Evolutionary conservation across 2,113 vertebrate genomes (phyloP).

Genomic region (Dermatemys mawii): DNA sequence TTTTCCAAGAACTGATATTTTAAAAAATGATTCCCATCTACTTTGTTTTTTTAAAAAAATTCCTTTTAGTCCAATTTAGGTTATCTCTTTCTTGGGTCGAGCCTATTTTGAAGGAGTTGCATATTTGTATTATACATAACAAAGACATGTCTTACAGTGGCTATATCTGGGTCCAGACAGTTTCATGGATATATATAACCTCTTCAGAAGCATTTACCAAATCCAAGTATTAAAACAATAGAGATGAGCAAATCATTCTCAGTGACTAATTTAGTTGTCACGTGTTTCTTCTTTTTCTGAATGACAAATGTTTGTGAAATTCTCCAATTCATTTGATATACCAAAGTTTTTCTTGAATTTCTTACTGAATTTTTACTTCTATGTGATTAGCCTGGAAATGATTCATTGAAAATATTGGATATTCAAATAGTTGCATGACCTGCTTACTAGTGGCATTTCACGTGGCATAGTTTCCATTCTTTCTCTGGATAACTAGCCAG

Average conservation of each 20-base stretch:
- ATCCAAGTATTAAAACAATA: slow-evolving; percentile 53
- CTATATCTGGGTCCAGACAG: slow-evolving; percentile 58
- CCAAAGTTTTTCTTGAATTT: slow-evolving; percentile 57
- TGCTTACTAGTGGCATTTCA: neutral
- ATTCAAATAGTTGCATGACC: neutral
- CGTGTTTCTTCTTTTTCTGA: slow-evolving; percentile 52
- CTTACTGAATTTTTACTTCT: neutral
- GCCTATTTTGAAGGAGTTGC: slow-evolving; percentile 3
- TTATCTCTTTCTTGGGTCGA: slow-evolving; percentile 18
- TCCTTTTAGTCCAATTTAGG: slow-evolving; percentile 1
- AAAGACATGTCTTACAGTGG: slow-evolving; percentile 58
- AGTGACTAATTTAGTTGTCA: slow-evolving; percentile 65
- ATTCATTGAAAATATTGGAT: neutral
- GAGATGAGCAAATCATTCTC: slow-evolving; percentile 57
- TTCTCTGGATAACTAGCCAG: slow-evolving; percentile 27
- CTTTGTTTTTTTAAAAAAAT: neutral
- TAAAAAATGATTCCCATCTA: slow-evolving; percentile 22
- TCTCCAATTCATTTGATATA: slow-evolving; percentile 55
- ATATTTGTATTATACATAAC: neutral
- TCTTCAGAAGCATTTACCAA: slow-evolving; percentile 71
- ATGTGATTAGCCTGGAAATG: neutral
- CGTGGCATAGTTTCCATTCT: slow-evolving; percentile 28
- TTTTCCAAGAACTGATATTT: slow-evolving; percentile 28
- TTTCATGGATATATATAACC: slow-evolving; percentile 64
- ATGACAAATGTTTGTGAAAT: slow-evolving; percentile 45